Evolutionary conservation across 1,140 invertebrate genomes (phyloP), one percentile per base, ranked within the genome.

Genomic region (Periplaneta americana): DNA sequence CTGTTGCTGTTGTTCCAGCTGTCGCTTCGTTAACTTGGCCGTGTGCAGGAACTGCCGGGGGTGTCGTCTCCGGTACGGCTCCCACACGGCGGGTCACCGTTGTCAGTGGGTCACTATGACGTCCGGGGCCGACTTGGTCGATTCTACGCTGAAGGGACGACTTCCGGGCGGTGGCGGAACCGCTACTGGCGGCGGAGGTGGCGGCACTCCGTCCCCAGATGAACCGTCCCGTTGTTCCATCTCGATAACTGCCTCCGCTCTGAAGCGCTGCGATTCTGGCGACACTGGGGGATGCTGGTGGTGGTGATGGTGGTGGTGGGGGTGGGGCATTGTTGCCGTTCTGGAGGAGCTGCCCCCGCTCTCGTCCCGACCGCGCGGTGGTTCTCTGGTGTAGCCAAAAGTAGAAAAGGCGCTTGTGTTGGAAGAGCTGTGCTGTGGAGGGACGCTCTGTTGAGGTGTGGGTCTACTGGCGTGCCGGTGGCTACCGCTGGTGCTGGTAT

Each of bases 61-160:
- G 87, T 90, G 88, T 84, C 91, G 88, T 85, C 90, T 87, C 82
- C 88, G 89, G 85, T 91, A 91, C 37, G 91, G 90, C 85, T 91
- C 90, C 91, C 91, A 91, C 86, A 86, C 87, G 84, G 84, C 86
- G 83, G 35, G 78, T 81, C 82, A 86, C 86, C 88, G 87, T 85
- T 91, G 92, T 95, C 93, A 95, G 92, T 95, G 94, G 28, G 94
- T 94, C 84, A 95, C 94, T 84, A 96, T 96, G 79, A 96, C 95
- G 86, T 97, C 96, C 31, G 95, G 95, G 1, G 95, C 95, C 75
- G 95, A 96, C 86, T 96, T 95, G 15, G 94, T 95, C 18, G 94
- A 95, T 83, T 94, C 93, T 78, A 93, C 92, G 86, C 93, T 95
- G 86, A 93, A 93, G 0, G 93, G 92, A 17, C 93, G 88, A 35